Base-by-base conservation (phyloP, 2,797 vertebrate species). In the Gymnothorax javanicus region DNA sequence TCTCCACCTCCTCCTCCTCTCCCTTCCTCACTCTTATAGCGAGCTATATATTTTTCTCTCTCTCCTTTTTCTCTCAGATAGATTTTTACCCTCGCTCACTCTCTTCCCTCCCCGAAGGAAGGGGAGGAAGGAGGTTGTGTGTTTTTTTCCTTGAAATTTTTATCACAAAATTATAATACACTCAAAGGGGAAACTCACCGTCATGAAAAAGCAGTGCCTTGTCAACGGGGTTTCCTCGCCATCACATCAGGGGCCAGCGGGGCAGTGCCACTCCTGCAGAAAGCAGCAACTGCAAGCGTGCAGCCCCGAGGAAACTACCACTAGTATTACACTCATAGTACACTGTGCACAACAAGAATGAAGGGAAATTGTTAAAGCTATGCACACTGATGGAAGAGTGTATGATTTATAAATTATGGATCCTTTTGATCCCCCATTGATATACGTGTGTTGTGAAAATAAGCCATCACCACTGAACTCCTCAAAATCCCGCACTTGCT, bases 131-230 rank as follows among this genome's bases (percentile, higher is more conserved):
- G 97, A 97, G 97, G 95, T 94, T 97, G 97, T 97, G 97, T 98
- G 97, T 96, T 97, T 97, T 96, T 97, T 98, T 97, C 98, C 98
- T 98, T 98, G 98, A 99, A 99, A 99, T 97, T 99, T 99, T 99
- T 99, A 99, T 99, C 98, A 98, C 98, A 99, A 99, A 99, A 99
- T 99, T 99, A 99, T 98, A 99, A 99, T 99, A 99, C 98, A 99
- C 98, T 99, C 98, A 98, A 98, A 99, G 98, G 98, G 98, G 98
- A 99, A 87, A 99, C 98, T 99, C 98, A 99, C 98, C 97, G 98
- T 99, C 98, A 99, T 99, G 98, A 99, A 99, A 99, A 99, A 99
- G 97, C 98, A 97, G 97, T 97, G 98, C 97, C 98, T 98, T 98
- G 98, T 99, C 98, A 97, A 98, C 98, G 97, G 98, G 98, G 98